Conservation (phyloP, 2,113 vertebrate genomes). For the Caranx melampygus region DNA sequence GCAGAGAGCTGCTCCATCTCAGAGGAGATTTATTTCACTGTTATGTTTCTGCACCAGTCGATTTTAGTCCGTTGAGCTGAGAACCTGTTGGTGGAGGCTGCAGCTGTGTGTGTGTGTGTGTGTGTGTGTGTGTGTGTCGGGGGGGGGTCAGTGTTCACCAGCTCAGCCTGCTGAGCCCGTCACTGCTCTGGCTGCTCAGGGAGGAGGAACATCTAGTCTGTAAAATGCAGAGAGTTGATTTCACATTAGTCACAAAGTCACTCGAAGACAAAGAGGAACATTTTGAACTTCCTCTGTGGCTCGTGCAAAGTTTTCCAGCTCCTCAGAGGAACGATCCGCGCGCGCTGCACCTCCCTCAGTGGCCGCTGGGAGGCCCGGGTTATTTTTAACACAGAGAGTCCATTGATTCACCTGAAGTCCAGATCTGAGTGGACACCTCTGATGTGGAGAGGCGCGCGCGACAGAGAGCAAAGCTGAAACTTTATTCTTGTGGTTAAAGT, state of each 20-base stretch:
- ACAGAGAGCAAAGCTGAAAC: no score
- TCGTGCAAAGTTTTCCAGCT: not conserved
- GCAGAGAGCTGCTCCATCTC: constrained; percentile 20
- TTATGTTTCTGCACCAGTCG: not conserved
- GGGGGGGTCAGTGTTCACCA: constrained; percentile 54
- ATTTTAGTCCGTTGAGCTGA: not conserved
- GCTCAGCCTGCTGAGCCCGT: constrained; percentile 68
- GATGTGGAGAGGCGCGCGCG: not conserved
- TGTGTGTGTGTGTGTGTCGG: not conserved
- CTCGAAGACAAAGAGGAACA: no score
- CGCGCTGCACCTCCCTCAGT: constrained; percentile 46
- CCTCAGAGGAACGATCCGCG: constrained; percentile 42
- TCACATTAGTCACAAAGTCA: not conserved
- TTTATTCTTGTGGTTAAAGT: no score
- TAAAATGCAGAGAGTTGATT: not conserved
- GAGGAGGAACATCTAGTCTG: constrained; percentile 28
- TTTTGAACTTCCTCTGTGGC: not conserved
- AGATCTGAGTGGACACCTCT: not conserved
- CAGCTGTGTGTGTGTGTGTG: not conserved
- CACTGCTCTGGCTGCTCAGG: constrained; percentile 32
- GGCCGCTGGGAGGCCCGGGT: constrained; percentile 35
- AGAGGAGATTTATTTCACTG: no score
- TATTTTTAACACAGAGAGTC: constrained; percentile 65
- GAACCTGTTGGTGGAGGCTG: not conserved
- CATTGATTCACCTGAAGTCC: constrained; percentile 56